A percentile compares a stretch with the other conserved stretches of the same genome.
These are phyloP conservation scores for Euphysa ruthae DNA, from an alignment of 30 jellyfish, hydroid and myxozoan genomes.

Conservation along the genomic window DNA sequence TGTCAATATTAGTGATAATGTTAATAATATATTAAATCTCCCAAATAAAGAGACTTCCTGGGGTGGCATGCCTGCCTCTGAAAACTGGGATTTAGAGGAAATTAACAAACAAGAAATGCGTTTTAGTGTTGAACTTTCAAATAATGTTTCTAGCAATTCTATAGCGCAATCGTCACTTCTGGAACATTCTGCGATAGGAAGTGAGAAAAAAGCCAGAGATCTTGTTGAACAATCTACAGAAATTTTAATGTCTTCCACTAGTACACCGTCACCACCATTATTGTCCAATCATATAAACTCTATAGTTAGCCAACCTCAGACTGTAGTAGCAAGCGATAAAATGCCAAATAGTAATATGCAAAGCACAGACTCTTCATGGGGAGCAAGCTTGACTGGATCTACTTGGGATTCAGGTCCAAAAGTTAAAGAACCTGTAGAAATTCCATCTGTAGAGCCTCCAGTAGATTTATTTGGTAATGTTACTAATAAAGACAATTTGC, in stretches of 20 bases:
- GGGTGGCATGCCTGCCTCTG: slow-evolving; percentile 81
- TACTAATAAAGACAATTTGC: background rate
- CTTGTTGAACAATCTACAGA: background rate
- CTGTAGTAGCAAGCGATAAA: background rate
- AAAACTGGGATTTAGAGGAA: slow-evolving; percentile 71
- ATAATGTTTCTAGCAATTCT: background rate
- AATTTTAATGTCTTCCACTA: background rate
- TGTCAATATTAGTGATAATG: slow-evolving; percentile 43
- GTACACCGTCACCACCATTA: background rate
- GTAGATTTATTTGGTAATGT: too few relatives aligned
- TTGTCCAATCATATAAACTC: background rate
- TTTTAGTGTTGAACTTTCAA: slow-evolving; percentile 12
- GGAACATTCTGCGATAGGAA: background rate
- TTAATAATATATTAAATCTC: slow-evolving; percentile 20
- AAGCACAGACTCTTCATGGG: slow-evolving; percentile 35
- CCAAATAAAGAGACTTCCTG: slow-evolving; percentile 35
- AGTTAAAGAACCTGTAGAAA: background rate
- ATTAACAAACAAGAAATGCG: slow-evolving; percentile 2
- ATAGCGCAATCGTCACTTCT: too few relatives aligned
- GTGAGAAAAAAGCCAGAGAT: background rate
- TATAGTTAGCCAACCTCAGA: background rate
- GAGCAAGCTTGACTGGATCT: slow-evolving; percentile 39
- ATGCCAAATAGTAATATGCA: background rate
- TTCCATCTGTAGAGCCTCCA: too few relatives aligned
- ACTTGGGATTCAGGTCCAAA: slow-evolving; percentile 22